These are phyloP conservation scores for Slavum lentiscoides DNA, from an alignment of 2,888 invertebrate species.

Conservation along the genomic window DNA sequence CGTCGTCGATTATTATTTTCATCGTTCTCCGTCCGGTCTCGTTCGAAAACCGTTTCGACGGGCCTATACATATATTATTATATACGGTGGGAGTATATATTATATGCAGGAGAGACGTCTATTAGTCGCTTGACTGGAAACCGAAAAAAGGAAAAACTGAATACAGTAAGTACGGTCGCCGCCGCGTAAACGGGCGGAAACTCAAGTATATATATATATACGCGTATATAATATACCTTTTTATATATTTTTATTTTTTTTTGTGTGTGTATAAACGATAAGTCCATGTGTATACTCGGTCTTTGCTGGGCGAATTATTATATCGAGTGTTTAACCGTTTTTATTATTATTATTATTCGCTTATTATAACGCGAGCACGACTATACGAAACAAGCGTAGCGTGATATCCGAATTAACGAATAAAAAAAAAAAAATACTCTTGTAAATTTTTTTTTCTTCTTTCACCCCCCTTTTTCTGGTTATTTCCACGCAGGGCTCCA, in stretches of 20 bases:
- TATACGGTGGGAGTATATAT: too few species aligned
- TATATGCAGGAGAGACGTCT: not conserved
- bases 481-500: not conserved
- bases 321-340: constrained; percentile 49
- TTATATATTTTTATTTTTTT: constrained; percentile 10
- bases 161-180: constrained; percentile 29
- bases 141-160: not conserved
- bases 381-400: constrained; percentile 35
- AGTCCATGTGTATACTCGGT: not conserved
- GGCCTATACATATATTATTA: too few species aligned
- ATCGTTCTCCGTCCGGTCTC: not conserved
- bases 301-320: constrained; percentile 1
- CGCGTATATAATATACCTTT: constrained; percentile 14
- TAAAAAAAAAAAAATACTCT: constrained; percentile 13
- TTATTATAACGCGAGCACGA: constrained; percentile 26
- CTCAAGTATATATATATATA: constrained; percentile 45
- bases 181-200: constrained; percentile 41
- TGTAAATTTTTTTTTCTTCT: not conserved
- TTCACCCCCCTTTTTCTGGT: not conserved
- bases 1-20: not conserved
- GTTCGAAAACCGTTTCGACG: constrained; percentile 29
- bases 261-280: not conserved
- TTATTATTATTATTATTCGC: constrained; percentile 26
- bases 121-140: constrained; percentile 49
- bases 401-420: constrained; percentile 43